phyloP scores from a whole-genome alignment of 1,140 invertebrate species.

The Panagrolaimus sp. region DNA sequence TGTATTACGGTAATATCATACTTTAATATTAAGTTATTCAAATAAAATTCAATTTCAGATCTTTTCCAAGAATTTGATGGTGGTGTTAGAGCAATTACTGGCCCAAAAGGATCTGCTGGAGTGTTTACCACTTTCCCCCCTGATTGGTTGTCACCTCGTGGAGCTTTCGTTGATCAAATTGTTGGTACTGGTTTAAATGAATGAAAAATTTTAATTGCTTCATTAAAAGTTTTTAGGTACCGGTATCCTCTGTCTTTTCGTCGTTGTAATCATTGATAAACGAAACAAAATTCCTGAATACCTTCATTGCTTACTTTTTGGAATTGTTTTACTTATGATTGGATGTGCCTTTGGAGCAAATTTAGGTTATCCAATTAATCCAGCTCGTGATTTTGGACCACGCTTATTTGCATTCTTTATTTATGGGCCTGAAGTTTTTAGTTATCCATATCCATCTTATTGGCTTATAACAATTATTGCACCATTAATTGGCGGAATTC shows the following conservation, averaged over 20 bases:
- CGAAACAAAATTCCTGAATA: slow-evolving; percentile 62
- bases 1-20: slow-evolving; percentile 7
- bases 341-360: slow-evolving; percentile 64
- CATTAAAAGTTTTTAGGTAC: too few relatives aligned
- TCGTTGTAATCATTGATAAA: slow-evolving; percentile 64
- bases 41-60: slow-evolving; percentile 51
- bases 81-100: slow-evolving; percentile 57
- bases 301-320: slow-evolving; percentile 61
- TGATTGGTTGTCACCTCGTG: slow-evolving; percentile 58
- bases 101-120: slow-evolving; percentile 61
- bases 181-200: too few relatives aligned
- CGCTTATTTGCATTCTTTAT: slow-evolving; percentile 63
- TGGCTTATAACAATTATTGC: too few relatives aligned
- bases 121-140: slow-evolving; percentile 66
- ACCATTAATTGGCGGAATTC: too few relatives aligned
- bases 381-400: slow-evolving; percentile 65
- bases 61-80: slow-evolving; percentile 56
- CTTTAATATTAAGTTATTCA: slow-evolving; percentile 16
- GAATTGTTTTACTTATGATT: slow-evolving; percentile 62
- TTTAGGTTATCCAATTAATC: slow-evolving; percentile 63
- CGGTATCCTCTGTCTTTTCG: slow-evolving; percentile 62
- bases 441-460: too few relatives aligned
- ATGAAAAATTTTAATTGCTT: too few relatives aligned
- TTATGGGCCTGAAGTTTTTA: slow-evolving; percentile 60
- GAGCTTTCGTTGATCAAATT: slow-evolving; percentile 60